Base-by-base conservation (phyloP, 2,888 invertebrate genomes). In the Acanthosoma haemorrhoidale region DNA sequence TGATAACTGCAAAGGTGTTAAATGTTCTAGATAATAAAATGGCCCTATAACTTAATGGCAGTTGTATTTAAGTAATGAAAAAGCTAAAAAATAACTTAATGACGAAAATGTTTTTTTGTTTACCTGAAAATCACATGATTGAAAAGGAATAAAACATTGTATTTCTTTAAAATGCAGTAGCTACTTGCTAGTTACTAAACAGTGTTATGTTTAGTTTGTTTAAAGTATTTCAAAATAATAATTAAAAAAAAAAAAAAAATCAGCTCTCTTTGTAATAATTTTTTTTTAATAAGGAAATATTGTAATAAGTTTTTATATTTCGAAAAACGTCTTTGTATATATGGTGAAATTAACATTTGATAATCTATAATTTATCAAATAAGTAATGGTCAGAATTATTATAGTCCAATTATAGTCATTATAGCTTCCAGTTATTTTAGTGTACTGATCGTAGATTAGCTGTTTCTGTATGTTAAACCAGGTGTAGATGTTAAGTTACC, bases 331-430 rank as follows among this genome's bases (percentile, higher is more conserved):
- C 32, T 60, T 32, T 60, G 36, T 36, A 29, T 39, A 29, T 39
- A 64, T 11, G 15, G 38, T 18, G 21, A 64, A 63, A 64, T 21
- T 34, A 32, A 39, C 16, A 39, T 64, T 64, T 36, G 36, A 38
- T 34, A 38, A 36, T 15, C 21, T 31, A 60, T 29, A 29, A 34
- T 64, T n/a, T 51, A 21, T 51, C 51, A 25, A 51, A 25, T 51
- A 51, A 51, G 25, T 5, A 51, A 51, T 25, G 25, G 6, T 43
- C 43, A 43, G 11, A 43, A 5, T 25, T 51, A 15, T 21, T 21
- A 25, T 64, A 64, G 64, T 64, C 64, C 61, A 61, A 21, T 25
- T 64, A 39, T 64, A 64, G 64, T 39, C 39, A 64, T 64, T 13
- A 21, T 64, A 64, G 64, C 15, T 3, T 59, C n/a, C 34, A 32